These are phyloP conservation scores for Ectemnius lituratus DNA, from an alignment of 2,888 invertebrate species.

Conservation along the genomic window DNA sequence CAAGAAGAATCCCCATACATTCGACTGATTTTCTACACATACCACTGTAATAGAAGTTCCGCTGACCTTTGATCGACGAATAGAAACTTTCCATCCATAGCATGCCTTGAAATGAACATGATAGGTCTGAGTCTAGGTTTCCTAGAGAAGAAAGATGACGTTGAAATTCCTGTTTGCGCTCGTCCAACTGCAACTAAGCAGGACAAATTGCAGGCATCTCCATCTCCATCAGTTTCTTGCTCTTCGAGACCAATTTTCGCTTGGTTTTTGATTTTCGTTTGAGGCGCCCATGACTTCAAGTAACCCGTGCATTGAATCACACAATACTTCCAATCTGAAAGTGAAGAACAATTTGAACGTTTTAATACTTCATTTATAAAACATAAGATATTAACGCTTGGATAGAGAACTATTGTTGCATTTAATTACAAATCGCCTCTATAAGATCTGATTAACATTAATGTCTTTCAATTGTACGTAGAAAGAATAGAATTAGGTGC, in stretches of 20 bases:
- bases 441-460: too few relatives aligned
- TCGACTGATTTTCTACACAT: background rate
- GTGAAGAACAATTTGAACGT: too few relatives aligned
- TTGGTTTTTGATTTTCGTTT: too few relatives aligned
- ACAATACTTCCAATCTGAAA: constrained; percentile 88
- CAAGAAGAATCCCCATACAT: background rate
- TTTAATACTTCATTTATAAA: too few relatives aligned
- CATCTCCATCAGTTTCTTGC: constrained; percentile 81
- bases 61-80: constrained; percentile 93
- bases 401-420: too few relatives aligned
- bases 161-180: constrained; percentile 80
- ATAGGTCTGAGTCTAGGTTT: constrained; percentile 81
- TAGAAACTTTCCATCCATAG: constrained; percentile 94
- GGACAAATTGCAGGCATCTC: constrained; percentile 85
- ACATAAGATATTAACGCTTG: too few relatives aligned
- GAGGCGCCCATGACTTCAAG: constrained; percentile 92
- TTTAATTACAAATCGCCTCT: too few relatives aligned
- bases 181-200: constrained; percentile 94
- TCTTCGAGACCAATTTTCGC: constrained; percentile 87
- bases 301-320: constrained; percentile 96
- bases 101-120: constrained; percentile 91
- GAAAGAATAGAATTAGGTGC: too few relatives aligned
- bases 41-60: background rate
- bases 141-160: constrained; percentile 61
- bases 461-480: too few relatives aligned